Evolutionary conservation across 1,140 invertebrate genomes (phyloP), one percentile per base, ranked within the genome.

Genomic region (Nasonia giraulti): DNA sequence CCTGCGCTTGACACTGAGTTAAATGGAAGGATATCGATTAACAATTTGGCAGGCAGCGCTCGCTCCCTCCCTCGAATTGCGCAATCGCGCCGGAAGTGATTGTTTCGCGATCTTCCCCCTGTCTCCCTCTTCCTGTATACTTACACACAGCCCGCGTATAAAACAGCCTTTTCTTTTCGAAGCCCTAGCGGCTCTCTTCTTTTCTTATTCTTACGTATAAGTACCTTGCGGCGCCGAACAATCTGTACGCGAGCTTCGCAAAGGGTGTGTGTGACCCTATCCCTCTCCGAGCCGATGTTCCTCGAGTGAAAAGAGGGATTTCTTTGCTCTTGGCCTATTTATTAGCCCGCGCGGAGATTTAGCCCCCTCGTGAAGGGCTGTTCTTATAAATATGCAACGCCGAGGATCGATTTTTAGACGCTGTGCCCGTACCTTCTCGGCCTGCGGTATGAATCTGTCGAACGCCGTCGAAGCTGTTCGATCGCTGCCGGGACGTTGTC

Each of bases 11-110:
- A 77, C 75, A 77, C 44, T 55, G 75, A 55, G 47, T 6, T 77
- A 77, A 79, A 79, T 66, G 55, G 77, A 40, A 68, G 20, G 44
- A 79, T 79, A 79, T 79, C 77, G 77, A 79, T 79, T 79, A 79
- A 79, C 77, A 79, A 79, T 79, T 79, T 79, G 77, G 50, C 55
- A 55, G 20, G 33, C 40, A 20, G n/a, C n/a, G 27, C 23, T 10
- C 27, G 20, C 31, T 37, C 4, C 31, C 73, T 23, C 68, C 23
- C 69, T 2, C 20, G 69, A 10, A 71, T 71, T 71, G 23, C 23
- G 2, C 69, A 8, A 66, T 27, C 33, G 33, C 33, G 33, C 27
- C 12, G 77, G 33, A 79, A 79, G 55, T 68, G 77, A 79, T 79
- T 79, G 50, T 47, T 40, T 79, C 77, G 55, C 55, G 20, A 77